phyloP scores from a whole-genome alignment of 1,140 invertebrate species.

The Stegodyphus mimosarum region DNA sequence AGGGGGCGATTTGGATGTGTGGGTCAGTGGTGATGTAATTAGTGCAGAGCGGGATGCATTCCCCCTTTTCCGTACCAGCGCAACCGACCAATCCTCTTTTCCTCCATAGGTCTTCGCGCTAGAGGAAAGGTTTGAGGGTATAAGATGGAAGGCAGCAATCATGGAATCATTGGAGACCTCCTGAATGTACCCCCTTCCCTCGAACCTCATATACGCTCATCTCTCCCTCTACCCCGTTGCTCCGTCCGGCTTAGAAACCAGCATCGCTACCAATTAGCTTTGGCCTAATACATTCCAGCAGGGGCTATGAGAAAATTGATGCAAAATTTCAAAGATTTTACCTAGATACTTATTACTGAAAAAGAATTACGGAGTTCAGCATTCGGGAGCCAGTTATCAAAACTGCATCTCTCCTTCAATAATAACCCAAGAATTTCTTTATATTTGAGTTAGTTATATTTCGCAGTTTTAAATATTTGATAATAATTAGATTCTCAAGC shows the following conservation, averaged over 20 bases:
- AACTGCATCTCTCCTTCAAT: no score
- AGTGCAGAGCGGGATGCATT: slow-evolving; percentile 47
- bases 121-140: neutral
- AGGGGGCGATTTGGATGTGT: slow-evolving; percentile 43
- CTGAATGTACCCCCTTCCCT: neutral
- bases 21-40: slow-evolving; percentile 60
- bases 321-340: neutral
- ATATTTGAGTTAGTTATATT: no score
- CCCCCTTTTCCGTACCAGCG: neutral
- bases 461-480: no score
- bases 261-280: slow-evolving; percentile 11
- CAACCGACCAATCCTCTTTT: slow-evolving; percentile 3
- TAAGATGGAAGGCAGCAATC: slow-evolving; percentile 9
- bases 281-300: neutral
- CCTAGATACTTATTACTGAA: neutral
- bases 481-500: no score
- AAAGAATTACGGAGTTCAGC: no score
- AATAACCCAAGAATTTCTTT: no score
- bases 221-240: neutral
- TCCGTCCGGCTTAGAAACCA: neutral
- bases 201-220: neutral
- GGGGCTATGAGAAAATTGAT: neutral
- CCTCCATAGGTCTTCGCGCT: neutral
- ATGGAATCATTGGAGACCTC: neutral
- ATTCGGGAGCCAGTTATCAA: no score